Evolutionary conservation across 2,113 vertebrate species (phyloP).

Genomic region (Phasianus colchicus): DNA sequence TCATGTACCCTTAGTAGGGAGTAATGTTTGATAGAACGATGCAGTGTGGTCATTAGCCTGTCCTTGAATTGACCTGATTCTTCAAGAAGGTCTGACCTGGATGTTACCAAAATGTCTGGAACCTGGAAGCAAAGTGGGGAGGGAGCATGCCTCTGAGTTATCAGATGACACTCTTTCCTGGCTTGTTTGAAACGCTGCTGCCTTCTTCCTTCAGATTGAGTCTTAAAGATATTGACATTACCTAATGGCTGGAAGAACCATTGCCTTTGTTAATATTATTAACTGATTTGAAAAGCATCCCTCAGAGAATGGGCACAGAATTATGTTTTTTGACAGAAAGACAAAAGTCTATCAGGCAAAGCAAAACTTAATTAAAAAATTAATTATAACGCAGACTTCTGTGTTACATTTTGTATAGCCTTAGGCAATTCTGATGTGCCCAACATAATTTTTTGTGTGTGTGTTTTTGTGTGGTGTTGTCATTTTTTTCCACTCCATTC

Average conservation of each 20-base stretch:
- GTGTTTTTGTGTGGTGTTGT: background rate
- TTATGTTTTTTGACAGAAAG: background rate
- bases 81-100: background rate
- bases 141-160: background rate
- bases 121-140: background rate
- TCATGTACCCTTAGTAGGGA: background rate
- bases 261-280: background rate
- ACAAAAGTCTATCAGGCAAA: background rate
- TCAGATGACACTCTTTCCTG: background rate
- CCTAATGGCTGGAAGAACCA: background rate
- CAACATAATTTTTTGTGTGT: background rate
- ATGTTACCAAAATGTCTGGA: background rate
- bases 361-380: background rate
- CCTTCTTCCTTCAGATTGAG: background rate
- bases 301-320: background rate
- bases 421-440: background rate
- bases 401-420: background rate
- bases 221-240: background rate
- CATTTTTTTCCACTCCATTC: fast-evolving
- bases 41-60: background rate
- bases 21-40: background rate
- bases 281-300: background rate
- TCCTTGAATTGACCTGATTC: background rate
- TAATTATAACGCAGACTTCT: background rate
- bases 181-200: background rate